Evolutionary conservation across 2,113 vertebrate species (phyloP).

Genomic region (Passer domesticus): DNA sequence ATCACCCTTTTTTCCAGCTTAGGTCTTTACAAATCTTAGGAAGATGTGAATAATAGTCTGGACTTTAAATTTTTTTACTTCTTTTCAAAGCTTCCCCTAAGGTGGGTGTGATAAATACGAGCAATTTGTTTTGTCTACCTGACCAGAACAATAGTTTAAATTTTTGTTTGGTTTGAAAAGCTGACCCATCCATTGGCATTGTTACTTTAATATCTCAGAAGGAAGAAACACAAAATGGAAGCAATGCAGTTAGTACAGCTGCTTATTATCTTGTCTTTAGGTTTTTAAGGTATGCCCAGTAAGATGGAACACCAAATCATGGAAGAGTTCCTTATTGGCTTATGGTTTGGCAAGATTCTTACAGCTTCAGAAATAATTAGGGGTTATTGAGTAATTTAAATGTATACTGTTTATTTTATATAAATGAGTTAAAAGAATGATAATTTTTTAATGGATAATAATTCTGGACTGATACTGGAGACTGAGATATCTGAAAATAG

Average conservation of each 20-base stretch:
- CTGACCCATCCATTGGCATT: neutral
- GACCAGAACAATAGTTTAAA: neutral
- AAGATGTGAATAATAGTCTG: neutral
- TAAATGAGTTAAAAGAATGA: neutral
- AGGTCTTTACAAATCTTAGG: neutral
- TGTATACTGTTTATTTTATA: neutral
- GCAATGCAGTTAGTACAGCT: neutral
- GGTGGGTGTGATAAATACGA: neutral
- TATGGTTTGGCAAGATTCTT: neutral
- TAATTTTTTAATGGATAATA: neutral
- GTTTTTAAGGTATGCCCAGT: neutral
- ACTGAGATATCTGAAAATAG: neutral
- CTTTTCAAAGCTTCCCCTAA: neutral
- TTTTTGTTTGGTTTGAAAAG: neutral
- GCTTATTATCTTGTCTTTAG: neutral
- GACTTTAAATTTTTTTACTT: neutral
- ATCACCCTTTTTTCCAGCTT: fast-evolving
- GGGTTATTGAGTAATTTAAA: neutral
- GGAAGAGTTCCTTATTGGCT: neutral
- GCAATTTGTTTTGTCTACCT: neutral
- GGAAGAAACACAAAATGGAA: neutral
- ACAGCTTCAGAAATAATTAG: neutral
- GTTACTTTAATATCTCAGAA: neutral
- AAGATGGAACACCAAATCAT: neutral
- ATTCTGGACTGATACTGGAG: neutral